Conservation (phyloP, 2,113 vertebrate species). For the Protomyctophum bolini region DNA sequence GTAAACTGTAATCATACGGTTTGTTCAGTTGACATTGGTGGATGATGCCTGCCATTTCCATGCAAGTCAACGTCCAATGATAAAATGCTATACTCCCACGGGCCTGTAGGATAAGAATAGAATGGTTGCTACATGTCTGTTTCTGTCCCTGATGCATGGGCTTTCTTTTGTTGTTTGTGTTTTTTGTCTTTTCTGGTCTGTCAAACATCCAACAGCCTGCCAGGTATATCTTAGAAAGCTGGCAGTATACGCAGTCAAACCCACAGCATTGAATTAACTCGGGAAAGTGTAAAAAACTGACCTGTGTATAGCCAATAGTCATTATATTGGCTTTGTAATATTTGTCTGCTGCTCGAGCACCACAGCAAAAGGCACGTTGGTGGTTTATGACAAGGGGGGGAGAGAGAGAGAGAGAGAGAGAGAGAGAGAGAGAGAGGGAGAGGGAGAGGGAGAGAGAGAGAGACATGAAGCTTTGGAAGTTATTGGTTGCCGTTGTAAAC, state of each 20-base stretch:
- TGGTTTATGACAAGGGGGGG: slow-evolving; percentile 14
- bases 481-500: slow-evolving; percentile 31
- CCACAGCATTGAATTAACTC: no score
- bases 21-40: no score
- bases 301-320: slow-evolving; percentile 14
- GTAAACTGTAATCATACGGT: no score
- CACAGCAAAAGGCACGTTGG: slow-evolving; percentile 33
- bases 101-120: not conserved
- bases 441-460: slow-evolving; percentile 5
- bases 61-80: not conserved
- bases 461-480: not conserved
- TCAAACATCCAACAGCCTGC: slow-evolving; percentile 35
- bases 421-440: not conserved
- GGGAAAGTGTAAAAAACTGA: no score
- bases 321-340: slow-evolving; percentile 47
- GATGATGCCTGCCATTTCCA: not conserved
- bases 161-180: not conserved
- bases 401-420: slow-evolving; percentile 6
- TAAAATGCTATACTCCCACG: not conserved
- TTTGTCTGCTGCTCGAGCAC: slow-evolving; percentile 5
- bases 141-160: no score
- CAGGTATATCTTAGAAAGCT: slow-evolving; percentile 5
- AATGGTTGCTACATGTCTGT: no score
- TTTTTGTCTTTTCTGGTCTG: slow-evolving; percentile 34
- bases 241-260: no score